Percentiles rank a stretch among this genome's conserved stretches.
Conservation (phyloP, 2,797 vertebrate species). For the Phrynocephalus vlangalii region DNA sequence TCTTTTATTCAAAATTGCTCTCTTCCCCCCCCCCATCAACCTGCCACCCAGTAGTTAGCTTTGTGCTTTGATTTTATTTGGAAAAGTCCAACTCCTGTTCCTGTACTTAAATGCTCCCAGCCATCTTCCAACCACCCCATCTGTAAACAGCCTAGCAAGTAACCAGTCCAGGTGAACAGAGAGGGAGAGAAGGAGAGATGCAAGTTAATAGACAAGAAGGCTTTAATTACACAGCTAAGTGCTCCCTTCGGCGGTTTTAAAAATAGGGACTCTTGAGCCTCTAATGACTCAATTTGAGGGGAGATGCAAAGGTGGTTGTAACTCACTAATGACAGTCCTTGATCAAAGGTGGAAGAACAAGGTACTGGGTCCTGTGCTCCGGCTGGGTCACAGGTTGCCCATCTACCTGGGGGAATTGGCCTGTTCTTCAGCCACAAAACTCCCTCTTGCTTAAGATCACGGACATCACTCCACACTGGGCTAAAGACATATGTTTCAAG, state of each 20-base stretch:
- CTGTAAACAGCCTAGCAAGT: background rate
- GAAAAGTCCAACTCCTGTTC: background rate
- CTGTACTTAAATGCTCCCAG: background rate
- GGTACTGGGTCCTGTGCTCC: background rate
- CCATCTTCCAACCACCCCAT: background rate
- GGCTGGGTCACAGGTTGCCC: background rate
- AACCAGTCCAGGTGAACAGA: slow-evolving; percentile 10
- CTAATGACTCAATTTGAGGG: slow-evolving; percentile 47
- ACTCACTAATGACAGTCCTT: slow-evolving; percentile 38
- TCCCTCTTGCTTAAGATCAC: background rate
- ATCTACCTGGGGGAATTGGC: background rate
- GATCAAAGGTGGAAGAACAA: slow-evolving; percentile 26
- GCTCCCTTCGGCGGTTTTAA: slow-evolving; percentile 47
- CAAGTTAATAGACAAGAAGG: slow-evolving; percentile 35
- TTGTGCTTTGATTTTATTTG: background rate
- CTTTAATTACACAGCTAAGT: slow-evolving; percentile 40
- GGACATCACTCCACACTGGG: background rate
- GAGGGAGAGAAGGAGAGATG: slow-evolving; percentile 1
- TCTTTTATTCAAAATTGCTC: background rate
- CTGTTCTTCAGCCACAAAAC: background rate
- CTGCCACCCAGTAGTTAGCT: background rate
- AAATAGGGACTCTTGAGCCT: slow-evolving; percentile 31
- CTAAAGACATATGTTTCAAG: background rate
- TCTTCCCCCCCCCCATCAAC: too few species aligned
- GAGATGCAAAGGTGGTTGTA: slow-evolving; percentile 35